Evolutionary conservation across 2,888 invertebrate species (phyloP), one percentile per base, ranked within the genome.

Genomic region (Scaptomyza reducta): DNA sequence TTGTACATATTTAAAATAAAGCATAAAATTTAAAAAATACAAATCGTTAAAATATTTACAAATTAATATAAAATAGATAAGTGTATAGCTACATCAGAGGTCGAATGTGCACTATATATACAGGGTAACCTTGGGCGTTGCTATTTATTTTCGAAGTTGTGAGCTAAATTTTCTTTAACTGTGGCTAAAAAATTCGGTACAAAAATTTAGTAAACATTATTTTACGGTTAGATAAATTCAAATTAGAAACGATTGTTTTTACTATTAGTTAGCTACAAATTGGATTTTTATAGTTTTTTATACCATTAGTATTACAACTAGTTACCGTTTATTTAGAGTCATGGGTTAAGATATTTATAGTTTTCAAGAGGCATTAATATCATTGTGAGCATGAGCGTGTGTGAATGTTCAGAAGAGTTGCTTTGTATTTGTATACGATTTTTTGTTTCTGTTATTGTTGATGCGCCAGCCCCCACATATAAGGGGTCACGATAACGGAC

Each of bases 331-430:
- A 47, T 77, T 78, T 76, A 88, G 77, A 82, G 61, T 78, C 78
- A 66, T 74, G 69, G 72, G 82, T 87, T 84, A 84, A 87, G 65
- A 82, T 70, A 76, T 82, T 81, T 66, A 83, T 70, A 86, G 79
- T 81, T 71, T 73, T 86, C 70, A 72, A 71, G 65, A 87, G 85
- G 77, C 70, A 70, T 80, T 85, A 87, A 79, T 85, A 77, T 83
- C 81, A 87, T 83, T 86, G 91, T 92, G 92, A 92, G 92, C 92
- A 91, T 91, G 92, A 92, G 92, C 92, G 90, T 92, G 92, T 92
- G 92, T 92, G 92, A 92, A 92, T 92, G 92, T 91, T 90, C 87
- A 85, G 80, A 85, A 86, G 78, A 83, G 80, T 85, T 70, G 65
- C 55, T 79, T 82, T 72, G 80, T 82, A 67, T 73, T 66, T 75